Evolutionary conservation across 2,888 invertebrate genomes (phyloP).

Genomic region (Sarcophaga carnaria): DNA sequence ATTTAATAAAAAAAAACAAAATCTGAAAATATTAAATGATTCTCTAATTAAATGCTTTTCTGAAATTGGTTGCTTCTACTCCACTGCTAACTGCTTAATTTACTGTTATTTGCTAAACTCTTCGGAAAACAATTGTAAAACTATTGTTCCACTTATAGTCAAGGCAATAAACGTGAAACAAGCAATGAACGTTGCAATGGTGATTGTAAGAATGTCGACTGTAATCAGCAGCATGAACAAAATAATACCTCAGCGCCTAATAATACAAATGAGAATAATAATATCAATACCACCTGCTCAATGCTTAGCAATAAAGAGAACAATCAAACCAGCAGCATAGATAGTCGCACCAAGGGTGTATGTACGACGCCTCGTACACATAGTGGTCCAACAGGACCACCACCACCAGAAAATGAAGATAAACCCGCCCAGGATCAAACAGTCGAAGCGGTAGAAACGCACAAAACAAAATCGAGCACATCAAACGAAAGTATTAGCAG

Average conservation of each 20-base stretch:
- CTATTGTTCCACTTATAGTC: constrained; percentile 35
- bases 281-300: constrained; percentile 69
- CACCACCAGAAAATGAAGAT: constrained; percentile 75
- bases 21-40: constrained; percentile 40
- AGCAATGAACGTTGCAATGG: constrained; percentile 72
- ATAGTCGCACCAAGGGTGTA: constrained; percentile 82
- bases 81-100: constrained; percentile 77
- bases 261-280: constrained; percentile 72
- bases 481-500: constrained; percentile 60
- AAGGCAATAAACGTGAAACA: constrained; percentile 45
- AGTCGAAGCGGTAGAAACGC: constrained; percentile 9
- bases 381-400: constrained; percentile 82
- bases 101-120: constrained; percentile 51
- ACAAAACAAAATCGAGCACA: constrained; percentile 50
- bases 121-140: constrained; percentile 15
- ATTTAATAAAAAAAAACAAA: constrained; percentile 49
- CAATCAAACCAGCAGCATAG: constrained; percentile 78
- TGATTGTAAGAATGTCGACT: constrained; percentile 76
- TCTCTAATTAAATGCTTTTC: constrained; percentile 35
- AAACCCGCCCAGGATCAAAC: background rate
- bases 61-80: constrained; percentile 78
- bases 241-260: constrained; percentile 64
- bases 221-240: constrained; percentile 71
- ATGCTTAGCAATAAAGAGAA: constrained; percentile 69
- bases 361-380: constrained; percentile 82